Base-by-base conservation (phyloP, 1,140 invertebrate genomes). In the Bicyclus anynana region DNA sequence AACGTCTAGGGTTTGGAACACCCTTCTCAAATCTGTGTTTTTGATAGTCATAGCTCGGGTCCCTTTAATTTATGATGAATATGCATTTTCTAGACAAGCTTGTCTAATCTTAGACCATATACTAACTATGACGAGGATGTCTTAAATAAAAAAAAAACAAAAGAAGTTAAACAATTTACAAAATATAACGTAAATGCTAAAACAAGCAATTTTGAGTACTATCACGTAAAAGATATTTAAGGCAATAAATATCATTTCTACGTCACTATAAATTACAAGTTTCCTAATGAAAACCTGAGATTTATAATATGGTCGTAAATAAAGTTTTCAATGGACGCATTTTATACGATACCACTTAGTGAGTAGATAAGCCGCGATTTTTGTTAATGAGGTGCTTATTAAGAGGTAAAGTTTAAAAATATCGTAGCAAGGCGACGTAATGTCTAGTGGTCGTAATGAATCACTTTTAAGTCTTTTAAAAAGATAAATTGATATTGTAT, bases 311-410 rank as follows among this genome's bases (percentile, higher is more conserved):
- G 37, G 13, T 40, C 16, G 13, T 40, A 16, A 40, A 40, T 40
- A 16, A 40, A 40, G 37, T 16, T 40, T 40, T 40, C 37, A 40
- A 40, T 5, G 13, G 14, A 5, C 13, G 37, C 37, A 40, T 40
- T 40, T 51, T 52, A 20, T 40, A 40, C 18, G 13, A 23, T 20
- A 40, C 29, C 50, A 52, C 50, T 52, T 52, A 52, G 33, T 18
- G 18, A 4, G 17, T 40, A 16, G 50, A 52, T 52, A 52, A 52
- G 35, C 38, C 18, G 20, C n/a, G 35, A 21, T 10, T 50, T 20
- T 18, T 20, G 33, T 50, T 33, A 52, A 52, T 52, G 50, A 35
- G 50, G 35, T 40, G 14, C 35, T 40, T 52, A 52, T 52, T 52
- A 52, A 26, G 33, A 29, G n/a, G n/a, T 38, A 23, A 50, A 18